Evolutionary conservation across 2,113 vertebrate genomes (phyloP), one percentile per base, ranked within the genome.

Genomic region (Halichoeres trimaculatus): DNA sequence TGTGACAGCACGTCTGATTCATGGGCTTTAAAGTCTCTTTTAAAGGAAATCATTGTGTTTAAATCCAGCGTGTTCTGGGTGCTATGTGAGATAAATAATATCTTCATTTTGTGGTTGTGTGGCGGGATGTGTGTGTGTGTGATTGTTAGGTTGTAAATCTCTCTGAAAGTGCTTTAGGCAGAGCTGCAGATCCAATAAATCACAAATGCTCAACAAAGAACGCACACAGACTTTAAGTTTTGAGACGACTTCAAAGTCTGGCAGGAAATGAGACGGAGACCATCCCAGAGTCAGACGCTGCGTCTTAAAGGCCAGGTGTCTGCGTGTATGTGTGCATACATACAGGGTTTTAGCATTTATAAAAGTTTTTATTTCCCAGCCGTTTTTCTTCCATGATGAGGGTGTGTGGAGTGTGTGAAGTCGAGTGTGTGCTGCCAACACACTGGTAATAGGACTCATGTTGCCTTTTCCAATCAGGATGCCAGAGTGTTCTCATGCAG

Each of bases 381-480:
- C 47, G 74, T 67, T 58, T 20, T 23, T 43, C 45, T 54, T 48
- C 62, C 60, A 55, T 61, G 64, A 68, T 50, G 64, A 24, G 30
- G 56, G 65, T 41, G 58, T 40, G 52, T n/a, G 10, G 12, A 62
- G 34, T 70, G 73, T 68, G 48, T 64, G 64, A 48, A 22, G 67
- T 35, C 12, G 11, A 65, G 51, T 22, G 30, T n/a, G n/a, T n/a
- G 62, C 47, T 51, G 80, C 85, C 74, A 84, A 76, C 47, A 51
- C 41, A 77, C 85, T 72, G 68, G 54, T 71, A 69, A 71, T 67
- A 53, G 30, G 48, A 77, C 26, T 87, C 51, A 22, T 78, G 52
- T 70, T 77, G 69, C 73, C 50, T 74, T 86, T 89, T 90, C 80
- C 83, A 73, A 74, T 76, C 80, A 71, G 66, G 47, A 66, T 70